phyloP scores from a whole-genome alignment of 2,797 vertebrate genomes.

The Cynodonichthys magdalenae region DNA sequence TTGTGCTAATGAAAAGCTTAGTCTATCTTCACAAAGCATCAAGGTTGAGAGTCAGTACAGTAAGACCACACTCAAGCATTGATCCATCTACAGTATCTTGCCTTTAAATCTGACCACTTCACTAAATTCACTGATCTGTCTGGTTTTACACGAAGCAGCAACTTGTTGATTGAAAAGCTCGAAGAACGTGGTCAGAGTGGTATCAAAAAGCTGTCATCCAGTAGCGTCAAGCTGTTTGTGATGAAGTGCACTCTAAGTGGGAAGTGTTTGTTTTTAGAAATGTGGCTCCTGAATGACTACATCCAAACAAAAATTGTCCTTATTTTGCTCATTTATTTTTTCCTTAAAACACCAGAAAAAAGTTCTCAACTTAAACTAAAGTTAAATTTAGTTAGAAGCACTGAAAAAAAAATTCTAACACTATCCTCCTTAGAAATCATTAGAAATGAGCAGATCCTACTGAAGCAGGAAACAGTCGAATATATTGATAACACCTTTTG shows the following conservation, averaged over 20 bases:
- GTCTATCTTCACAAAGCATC: background rate
- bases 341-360: background rate
- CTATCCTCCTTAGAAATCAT: background rate
- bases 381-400: background rate
- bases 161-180: background rate
- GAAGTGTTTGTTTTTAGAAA: background rate
- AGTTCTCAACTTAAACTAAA: background rate
- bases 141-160: background rate
- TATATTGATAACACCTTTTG: slow-evolving; percentile 6
- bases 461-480: background rate
- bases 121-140: slow-evolving; percentile 1
- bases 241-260: background rate
- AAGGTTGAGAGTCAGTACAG: background rate
- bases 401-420: background rate
- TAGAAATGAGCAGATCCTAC: background rate
- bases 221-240: background rate
- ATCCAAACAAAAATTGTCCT: background rate
- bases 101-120: background rate
- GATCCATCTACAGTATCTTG: background rate
- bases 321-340: background rate
- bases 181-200: background rate
- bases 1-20: background rate
- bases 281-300: background rate
- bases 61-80: background rate
- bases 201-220: background rate